Evolutionary conservation across 2,797 vertebrate genomes (phyloP), one percentile per base, ranked within the genome.

Genomic region (Epinephelus malabaricus): DNA sequence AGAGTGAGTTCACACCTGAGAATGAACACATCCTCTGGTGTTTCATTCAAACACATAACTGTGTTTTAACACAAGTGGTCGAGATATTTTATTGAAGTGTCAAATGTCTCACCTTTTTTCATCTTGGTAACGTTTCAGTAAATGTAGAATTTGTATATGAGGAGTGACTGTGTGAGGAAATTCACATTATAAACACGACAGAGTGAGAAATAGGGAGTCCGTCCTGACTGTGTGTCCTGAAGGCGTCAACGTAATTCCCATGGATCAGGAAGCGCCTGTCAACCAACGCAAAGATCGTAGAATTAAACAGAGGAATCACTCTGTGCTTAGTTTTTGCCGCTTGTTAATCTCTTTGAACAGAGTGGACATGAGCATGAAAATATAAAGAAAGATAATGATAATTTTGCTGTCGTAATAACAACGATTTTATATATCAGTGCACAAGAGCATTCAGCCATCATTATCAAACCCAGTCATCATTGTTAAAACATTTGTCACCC

Each of bases 181-280:
- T 23, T 18, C 10, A 1, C 46, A 30, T 10, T 3, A 19, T 38
- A 2, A 63, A 38, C 45, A 5, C 30, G 3, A 3, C 3, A 18
- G 23, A 61, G 13, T 47, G 18, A 66, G 30, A 61, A 27, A 17
- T 0, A 46, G 46, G 60, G 60, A 71, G 50, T 47, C 49, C 47
- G 73, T 69, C 71, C 62, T 38, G 15, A 45, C 60, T 69, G 67
- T 67, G 40, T 53, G 23, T 54, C 50, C 30, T 2, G 4, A 13
- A 58, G 17, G 17, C 85, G 78, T 54, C 79, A 79, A 68, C 30
- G 9, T 78, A 43, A 84, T 82, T 80, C 86, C 76, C 51, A 30
- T 73, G 83, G 82, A 86, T 79, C 86, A 82, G 88, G 87, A 92
- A 92, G 83, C 76, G 68, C 68, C 88, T 85, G 86, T 90, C 88